These are phyloP conservation scores for Aphidius ervi DNA, from an alignment of 1,140 invertebrate genomes.

Conservation along the genomic window DNA sequence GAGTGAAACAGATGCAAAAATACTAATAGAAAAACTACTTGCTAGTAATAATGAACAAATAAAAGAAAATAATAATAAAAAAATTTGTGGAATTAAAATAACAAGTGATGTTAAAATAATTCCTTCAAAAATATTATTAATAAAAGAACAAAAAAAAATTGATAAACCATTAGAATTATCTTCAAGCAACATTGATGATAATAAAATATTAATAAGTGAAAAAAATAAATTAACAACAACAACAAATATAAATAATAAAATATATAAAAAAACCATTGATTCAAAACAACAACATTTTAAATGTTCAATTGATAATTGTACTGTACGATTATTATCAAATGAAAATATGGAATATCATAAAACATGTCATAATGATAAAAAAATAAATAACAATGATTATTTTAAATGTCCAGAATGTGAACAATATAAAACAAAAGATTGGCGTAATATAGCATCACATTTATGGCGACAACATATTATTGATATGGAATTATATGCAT, in stretches of 20 bases:
- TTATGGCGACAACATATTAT: constrained; percentile 52
- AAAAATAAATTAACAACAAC: too few species aligned
- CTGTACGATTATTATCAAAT: constrained; percentile 39
- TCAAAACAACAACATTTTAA: constrained; percentile 5
- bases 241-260: neutral
- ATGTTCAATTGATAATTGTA: constrained; percentile 41
- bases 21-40: neutral
- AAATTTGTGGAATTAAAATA: neutral
- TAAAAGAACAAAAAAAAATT: too few species aligned
- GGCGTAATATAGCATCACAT: constrained; percentile 48
- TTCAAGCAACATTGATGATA: too few species aligned
- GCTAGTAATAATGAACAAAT: neutral
- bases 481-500: constrained; percentile 51
- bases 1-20: constrained; percentile 12
- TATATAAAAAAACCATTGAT: neutral
- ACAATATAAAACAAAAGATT: constrained; percentile 30
- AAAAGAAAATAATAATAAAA: neutral
- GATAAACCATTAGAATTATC: too few species aligned
- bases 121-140: too few species aligned
- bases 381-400: neutral
- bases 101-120: neutral
- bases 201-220: too few species aligned
- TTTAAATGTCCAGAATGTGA: constrained; percentile 50
- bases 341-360: constrained; percentile 51
- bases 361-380: constrained; percentile 42